Percentiles rank a stretch among this genome's conserved stretches.
phyloP scores from a whole-genome alignment of 2,113 vertebrate species.

The Ailurus styani region DNA sequence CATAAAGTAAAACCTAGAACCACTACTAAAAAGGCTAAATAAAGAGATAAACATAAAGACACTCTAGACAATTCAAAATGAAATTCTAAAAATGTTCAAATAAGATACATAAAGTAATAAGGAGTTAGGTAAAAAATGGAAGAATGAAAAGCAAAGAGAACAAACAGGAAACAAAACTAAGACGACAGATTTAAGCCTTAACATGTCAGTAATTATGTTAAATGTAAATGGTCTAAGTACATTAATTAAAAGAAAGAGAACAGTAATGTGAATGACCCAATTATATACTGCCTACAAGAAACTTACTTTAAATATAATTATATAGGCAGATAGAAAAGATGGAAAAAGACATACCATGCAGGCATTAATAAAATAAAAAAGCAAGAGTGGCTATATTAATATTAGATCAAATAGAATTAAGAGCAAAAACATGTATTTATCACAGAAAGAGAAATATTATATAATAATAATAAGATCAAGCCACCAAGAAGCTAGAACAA shows the following conservation, averaged over 20 bases:
- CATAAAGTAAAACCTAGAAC: background rate
- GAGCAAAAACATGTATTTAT: background rate
- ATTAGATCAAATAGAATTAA: background rate
- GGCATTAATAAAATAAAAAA: background rate
- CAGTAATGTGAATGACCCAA: background rate
- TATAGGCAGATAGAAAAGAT: background rate
- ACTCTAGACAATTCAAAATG: background rate
- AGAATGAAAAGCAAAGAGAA: background rate
- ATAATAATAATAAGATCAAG: background rate
- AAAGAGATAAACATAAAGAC: background rate
- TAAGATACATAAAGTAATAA: background rate
- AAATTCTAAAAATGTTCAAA: background rate
- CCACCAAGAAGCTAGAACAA: background rate
- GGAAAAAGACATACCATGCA: background rate
- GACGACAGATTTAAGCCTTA: background rate
- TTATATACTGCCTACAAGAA: background rate
- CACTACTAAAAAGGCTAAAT: background rate
- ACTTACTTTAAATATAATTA: background rate
- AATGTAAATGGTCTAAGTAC: background rate
- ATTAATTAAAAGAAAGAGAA: background rate
- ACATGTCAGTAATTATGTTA: background rate
- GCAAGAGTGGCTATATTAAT: background rate
- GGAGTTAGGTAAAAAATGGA: background rate
- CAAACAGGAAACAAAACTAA: background rate
- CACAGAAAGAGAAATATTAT: background rate